Evolutionary conservation across 2,797 vertebrate species (phyloP).

Genomic region (Sebastes reedi): DNA sequence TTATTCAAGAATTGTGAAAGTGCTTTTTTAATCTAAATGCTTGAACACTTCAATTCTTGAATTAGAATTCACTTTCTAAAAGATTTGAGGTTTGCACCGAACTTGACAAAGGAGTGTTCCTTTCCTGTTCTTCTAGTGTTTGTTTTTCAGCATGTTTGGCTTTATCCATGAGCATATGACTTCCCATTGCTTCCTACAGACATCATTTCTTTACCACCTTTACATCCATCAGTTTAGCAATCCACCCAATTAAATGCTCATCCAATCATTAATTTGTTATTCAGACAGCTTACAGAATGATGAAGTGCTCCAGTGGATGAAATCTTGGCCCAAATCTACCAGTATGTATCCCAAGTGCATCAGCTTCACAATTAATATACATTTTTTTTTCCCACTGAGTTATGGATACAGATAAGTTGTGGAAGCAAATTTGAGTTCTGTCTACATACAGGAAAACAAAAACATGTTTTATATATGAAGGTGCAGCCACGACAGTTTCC

Average conservation of each 20-base stretch:
- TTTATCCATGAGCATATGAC: slow-evolving; percentile 17
- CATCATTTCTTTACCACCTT: slow-evolving; percentile 47
- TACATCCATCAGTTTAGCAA: slow-evolving; percentile 59
- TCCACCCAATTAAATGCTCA: slow-evolving; percentile 72
- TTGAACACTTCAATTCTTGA: slow-evolving; percentile 31
- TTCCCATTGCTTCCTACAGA: slow-evolving; percentile 38
- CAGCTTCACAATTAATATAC: slow-evolving; percentile 56
- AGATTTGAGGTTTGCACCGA: slow-evolving; percentile 15
- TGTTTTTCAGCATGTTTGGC: slow-evolving; percentile 43
- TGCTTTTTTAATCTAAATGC: slow-evolving; percentile 3
- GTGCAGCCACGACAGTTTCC: neutral
- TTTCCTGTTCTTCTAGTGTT: neutral
- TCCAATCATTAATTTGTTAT: slow-evolving; percentile 85
- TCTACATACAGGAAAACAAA: slow-evolving; percentile 16
- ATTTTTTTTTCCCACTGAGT: slow-evolving; percentile 39
- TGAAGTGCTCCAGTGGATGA: slow-evolving; percentile 90
- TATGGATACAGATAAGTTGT: slow-evolving; percentile 19
- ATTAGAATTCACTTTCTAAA: slow-evolving; percentile 4
- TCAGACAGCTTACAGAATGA: slow-evolving; percentile 88
- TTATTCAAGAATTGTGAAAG: slow-evolving; percentile 38
- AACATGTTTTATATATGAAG: neutral
- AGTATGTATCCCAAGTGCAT: slow-evolving; percentile 85
- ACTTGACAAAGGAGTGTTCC: neutral
- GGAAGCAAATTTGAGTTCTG: slow-evolving; percentile 17
- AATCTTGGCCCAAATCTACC: slow-evolving; percentile 87